These are phyloP conservation scores for Anolis sagrei DNA, from an alignment of 2,113 vertebrate genomes.

Conservation along the genomic window DNA sequence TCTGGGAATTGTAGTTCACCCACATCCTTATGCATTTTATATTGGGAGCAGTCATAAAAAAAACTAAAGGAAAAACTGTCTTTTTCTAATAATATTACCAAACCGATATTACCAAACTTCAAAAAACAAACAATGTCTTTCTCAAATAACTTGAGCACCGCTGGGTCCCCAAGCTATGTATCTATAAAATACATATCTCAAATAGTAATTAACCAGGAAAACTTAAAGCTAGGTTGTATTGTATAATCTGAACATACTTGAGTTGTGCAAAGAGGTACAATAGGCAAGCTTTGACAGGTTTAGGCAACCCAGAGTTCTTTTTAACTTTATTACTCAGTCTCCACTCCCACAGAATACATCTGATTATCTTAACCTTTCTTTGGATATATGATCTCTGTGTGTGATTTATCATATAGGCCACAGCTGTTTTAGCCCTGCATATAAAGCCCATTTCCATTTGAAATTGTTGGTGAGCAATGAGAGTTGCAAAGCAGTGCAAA, in stretches of 20 bases:
- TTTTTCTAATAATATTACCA: no score
- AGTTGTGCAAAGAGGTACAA: slow-evolving; percentile 3
- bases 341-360: not conserved
- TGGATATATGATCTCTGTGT: not conserved
- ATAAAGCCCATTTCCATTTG: not conserved
- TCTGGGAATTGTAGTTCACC: no score
- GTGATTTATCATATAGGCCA: not conserved
- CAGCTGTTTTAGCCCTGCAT: not conserved
- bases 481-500: not conserved
- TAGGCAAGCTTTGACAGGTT: slow-evolving; percentile 63
- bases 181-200: not conserved
- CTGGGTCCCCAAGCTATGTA: no score
- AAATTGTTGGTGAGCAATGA: not conserved
- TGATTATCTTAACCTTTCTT: not conserved
- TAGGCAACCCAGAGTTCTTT: slow-evolving; percentile 14
- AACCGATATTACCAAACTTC: no score
- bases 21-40: no score
- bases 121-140: no score
- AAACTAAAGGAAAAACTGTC: no score
- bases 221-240: not conserved
- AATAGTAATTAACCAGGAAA: not conserved
- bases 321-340: slow-evolving; percentile 40
- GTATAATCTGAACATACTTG: not conserved
- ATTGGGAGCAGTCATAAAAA: no score
- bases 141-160: no score